Conservation (phyloP, 1,140 invertebrate species). For the Odontomachus brunneus region DNA sequence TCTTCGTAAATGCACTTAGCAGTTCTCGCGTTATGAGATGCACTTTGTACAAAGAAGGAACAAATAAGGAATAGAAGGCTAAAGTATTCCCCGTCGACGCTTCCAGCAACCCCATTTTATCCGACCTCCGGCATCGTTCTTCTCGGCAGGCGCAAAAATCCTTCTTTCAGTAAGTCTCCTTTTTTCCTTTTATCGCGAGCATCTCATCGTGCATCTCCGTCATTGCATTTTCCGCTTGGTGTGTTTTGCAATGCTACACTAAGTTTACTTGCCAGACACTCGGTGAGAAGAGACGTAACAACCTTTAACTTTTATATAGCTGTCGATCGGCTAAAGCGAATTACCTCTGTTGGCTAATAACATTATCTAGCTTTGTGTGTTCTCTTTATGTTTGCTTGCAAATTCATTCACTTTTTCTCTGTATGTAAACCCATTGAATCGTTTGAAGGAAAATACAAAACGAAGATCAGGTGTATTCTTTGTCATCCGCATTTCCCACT, state of each 20-base stretch:
- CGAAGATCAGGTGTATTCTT: neutral
- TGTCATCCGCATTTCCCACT: neutral
- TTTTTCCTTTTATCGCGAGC: slow-evolving; percentile 14
- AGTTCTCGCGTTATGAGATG: slow-evolving; percentile 14
- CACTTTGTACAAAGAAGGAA: slow-evolving; percentile 22
- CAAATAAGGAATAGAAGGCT: neutral
- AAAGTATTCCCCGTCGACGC: neutral
- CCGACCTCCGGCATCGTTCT: slow-evolving; percentile 10
- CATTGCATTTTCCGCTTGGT: slow-evolving; percentile 34
- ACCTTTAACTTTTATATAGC: slow-evolving; percentile 45
- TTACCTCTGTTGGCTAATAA: neutral
- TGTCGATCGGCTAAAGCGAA: slow-evolving; percentile 9
- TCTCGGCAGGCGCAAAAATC: slow-evolving; percentile 22
- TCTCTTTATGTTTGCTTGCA: neutral
- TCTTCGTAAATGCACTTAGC: slow-evolving; percentile 6
- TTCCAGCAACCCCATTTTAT: neutral
- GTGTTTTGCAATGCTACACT: slow-evolving; percentile 33
- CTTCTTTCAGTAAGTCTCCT: slow-evolving; percentile 14
- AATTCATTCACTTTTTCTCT: slow-evolving; percentile 16
- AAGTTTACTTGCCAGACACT: slow-evolving; percentile 33
- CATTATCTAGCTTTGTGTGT: neutral
- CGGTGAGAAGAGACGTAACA: slow-evolving; percentile 37
- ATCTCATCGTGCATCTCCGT: slow-evolving; percentile 32
- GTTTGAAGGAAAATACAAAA: neutral
- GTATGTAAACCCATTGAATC: neutral